phyloP scores from a whole-genome alignment of 2,113 vertebrate species.

The Corvus moneduloides region DNA sequence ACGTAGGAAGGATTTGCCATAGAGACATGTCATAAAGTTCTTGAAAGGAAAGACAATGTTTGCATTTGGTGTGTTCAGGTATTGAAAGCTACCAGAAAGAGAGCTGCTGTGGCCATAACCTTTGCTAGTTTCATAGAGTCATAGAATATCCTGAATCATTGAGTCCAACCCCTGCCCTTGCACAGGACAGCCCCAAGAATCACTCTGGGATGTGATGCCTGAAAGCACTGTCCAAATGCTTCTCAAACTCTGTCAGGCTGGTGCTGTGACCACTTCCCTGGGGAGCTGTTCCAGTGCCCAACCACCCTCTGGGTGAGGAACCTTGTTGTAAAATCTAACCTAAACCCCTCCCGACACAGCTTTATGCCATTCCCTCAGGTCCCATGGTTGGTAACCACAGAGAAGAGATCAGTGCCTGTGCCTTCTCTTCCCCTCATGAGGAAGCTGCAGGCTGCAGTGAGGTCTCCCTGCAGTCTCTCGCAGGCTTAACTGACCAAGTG shows the following conservation, averaged over 20 bases:
- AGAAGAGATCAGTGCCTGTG: not conserved
- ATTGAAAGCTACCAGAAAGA: not conserved
- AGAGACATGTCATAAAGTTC: not conserved
- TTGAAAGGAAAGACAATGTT: not conserved
- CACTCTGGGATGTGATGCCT: not conserved
- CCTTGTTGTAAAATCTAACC: not conserved
- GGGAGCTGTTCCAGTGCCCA: not conserved
- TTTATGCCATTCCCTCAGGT: not conserved
- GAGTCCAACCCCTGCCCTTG: not conserved
- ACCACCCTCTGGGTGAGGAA: not conserved
- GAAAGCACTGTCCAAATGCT: not conserved
- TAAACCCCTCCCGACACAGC: not conserved
- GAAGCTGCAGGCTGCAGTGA: not conserved
- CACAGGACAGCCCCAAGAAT: not conserved
- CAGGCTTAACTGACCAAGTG: not conserved
- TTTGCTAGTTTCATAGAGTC: not conserved
- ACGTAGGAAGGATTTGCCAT: not conserved
- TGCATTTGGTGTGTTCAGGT: not conserved
- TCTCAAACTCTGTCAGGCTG: not conserved
- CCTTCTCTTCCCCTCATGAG: not conserved
- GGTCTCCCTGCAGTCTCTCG: not conserved
- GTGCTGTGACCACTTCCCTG: not conserved
- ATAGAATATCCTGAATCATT: not conserved
- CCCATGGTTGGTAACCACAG: rapidly evolving
- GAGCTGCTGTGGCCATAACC: not conserved